Evolutionary conservation across 2,888 invertebrate genomes (phyloP).

Genomic region (Oscheius myriophilus): DNA sequence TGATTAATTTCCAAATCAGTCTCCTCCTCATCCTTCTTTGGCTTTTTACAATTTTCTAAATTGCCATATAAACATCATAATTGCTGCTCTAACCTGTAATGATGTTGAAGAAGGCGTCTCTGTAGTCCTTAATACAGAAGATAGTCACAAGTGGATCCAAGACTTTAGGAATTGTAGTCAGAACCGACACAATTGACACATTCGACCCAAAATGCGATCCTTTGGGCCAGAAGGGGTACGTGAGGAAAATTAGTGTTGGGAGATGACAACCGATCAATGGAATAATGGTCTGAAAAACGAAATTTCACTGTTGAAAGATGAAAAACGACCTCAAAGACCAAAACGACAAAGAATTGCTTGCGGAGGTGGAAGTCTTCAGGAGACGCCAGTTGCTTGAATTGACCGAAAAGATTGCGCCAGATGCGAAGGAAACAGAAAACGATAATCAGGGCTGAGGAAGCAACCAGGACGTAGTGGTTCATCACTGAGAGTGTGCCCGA

Average conservation of each 20-base stretch:
- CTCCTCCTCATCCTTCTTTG: no score
- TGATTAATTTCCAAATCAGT: no score
- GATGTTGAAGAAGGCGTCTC: no score
- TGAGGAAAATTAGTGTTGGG: slow-evolving; percentile 1
- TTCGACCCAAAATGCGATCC: background rate
- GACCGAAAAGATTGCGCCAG: background rate
- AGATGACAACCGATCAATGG: slow-evolving; percentile 1
- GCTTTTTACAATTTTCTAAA: no score
- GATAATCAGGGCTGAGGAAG: slow-evolving; percentile 12
- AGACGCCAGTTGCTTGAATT: background rate
- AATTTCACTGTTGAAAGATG: no score
- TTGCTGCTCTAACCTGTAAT: no score
- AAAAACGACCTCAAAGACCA: slow-evolving; percentile 12
- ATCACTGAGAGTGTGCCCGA: background rate
- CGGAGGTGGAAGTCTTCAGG: background rate
- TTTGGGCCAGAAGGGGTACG: slow-evolving; percentile 5
- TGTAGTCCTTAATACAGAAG: background rate
- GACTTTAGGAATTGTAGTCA: slow-evolving; percentile 5
- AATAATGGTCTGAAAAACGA: slow-evolving; percentile 13
- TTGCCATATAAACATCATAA: slow-evolving; percentile 3
- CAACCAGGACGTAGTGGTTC: slow-evolving; percentile 9
- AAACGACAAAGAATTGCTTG: background rate
- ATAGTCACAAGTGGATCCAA: slow-evolving; percentile 1
- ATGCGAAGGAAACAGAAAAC: slow-evolving; percentile 3
- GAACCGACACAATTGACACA: slow-evolving; percentile 4